Evolutionary conservation across 2,113 vertebrate genomes (phyloP).

Genomic region (Clupea harengus): DNA sequence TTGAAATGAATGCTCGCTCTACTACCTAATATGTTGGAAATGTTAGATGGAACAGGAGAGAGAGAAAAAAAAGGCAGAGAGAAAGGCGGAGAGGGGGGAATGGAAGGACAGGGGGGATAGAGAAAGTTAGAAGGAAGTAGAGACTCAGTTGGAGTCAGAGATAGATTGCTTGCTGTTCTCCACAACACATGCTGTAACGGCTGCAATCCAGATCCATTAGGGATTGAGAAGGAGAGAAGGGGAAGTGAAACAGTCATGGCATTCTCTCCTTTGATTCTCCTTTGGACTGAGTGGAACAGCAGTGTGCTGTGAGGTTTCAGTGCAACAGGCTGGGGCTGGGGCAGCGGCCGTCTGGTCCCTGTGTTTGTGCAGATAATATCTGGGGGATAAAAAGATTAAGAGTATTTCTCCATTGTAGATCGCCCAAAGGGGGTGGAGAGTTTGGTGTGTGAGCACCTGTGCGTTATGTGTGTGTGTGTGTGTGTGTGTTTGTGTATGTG

Average conservation of each 20-base stretch:
- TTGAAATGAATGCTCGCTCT: neutral
- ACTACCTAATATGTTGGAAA: neutral
- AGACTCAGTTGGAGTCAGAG: neutral
- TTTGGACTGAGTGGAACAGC: neutral
- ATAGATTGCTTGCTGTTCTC: neutral
- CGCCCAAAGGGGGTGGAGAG: neutral
- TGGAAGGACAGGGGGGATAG: neutral
- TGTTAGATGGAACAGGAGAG: slow-evolving; percentile 28
- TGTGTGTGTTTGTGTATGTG: neutral
- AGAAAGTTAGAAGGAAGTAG: neutral
- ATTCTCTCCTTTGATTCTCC: neutral
- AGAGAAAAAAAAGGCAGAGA: slow-evolving; percentile 20
- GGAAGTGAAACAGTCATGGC: neutral
- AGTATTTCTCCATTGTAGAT: neutral
- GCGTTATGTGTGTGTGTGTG: neutral
- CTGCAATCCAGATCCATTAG: neutral
- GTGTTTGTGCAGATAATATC: neutral
- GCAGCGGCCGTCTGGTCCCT: neutral
- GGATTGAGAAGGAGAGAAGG: neutral
- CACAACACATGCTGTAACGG: neutral
- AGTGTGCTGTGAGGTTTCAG: neutral
- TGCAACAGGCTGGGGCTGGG: neutral
- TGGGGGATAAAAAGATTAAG: neutral
- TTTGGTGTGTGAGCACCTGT: neutral
- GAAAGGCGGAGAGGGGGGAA: neutral